These are phyloP conservation scores for Conistra vaccinii DNA, from an alignment of 2,888 invertebrate species.

Conservation along the genomic window DNA sequence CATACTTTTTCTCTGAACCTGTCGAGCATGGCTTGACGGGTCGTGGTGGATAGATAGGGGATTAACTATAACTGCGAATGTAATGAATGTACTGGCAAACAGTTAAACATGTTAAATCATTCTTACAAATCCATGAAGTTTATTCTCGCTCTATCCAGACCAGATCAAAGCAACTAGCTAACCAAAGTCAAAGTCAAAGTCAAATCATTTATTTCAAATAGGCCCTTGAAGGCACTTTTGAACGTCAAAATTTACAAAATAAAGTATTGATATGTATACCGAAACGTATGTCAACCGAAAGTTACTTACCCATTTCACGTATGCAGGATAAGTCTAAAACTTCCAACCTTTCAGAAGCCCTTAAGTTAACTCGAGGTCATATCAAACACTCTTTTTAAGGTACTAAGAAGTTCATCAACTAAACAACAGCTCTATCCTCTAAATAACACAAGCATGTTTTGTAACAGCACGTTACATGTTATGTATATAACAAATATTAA, in stretches of 20 bases:
- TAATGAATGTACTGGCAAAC: background rate
- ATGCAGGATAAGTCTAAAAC: background rate
- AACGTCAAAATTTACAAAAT: no score
- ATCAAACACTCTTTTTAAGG: background rate
- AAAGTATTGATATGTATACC: no score
- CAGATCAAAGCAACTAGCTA: background rate
- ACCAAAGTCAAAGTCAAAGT: no score
- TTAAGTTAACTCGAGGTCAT: background rate
- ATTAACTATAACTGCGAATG: background rate
- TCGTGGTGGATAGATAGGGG: background rate
- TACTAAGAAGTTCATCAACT: background rate
- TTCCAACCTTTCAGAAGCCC: background rate
- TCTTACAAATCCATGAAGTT: background rate
- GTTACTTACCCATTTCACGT: background rate
- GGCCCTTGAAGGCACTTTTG: no score
- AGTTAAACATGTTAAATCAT: background rate
- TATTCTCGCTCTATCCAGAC: background rate
- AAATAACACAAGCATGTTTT: background rate
- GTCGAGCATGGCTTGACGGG: background rate
- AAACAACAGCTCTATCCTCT: background rate
- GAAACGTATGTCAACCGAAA: no score
- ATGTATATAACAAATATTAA: background rate
- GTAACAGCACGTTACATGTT: background rate
- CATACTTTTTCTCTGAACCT: constrained; percentile 49
- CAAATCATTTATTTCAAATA: no score